Base-by-base conservation (phyloP, 2,113 vertebrate genomes). In the Aptenodytes patagonicus region DNA sequence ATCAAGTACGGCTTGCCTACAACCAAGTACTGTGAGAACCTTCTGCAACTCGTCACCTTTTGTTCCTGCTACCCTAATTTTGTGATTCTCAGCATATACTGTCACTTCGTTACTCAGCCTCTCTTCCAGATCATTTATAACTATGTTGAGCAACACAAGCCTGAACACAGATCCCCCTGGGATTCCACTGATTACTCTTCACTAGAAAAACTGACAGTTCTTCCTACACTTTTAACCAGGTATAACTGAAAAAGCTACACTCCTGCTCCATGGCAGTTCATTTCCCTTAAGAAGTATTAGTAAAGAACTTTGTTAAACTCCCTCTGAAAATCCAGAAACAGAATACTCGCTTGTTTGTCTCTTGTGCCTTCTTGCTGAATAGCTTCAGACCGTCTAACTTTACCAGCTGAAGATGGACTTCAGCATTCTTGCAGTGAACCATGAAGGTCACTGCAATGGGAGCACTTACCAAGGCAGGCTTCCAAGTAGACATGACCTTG, bases 401-500 rank as follows among this genome's bases (percentile, higher is more conserved):
- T 2, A 75, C 60, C 47, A 87, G 57, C 82, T 93, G 75, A 76
- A 83, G 66, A 46, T 76, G 60, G 66, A 81, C 58, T 81, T 52
- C 2, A 73, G 71, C 83, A 66, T 51, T 95, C 66, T 65, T 61
- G 38, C 60, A 60, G 68, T 25, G 66, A 95, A 46, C 87, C 84
- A 36, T 5, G 52, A 91, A 95, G 94, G 91, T 91, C 95, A 91
- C 32, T 29, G 55, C 91, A 91, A 47, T 3, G 9, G 77, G 31
- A 95, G 52, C 65, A 49, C 82, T 93, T 47, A n/a, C 0, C 71
- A 77, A 85, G 78, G 89, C 91, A 93, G 31, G 32, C 60, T 83
- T 93, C 71, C 84, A 85, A 80, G n/a, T 11, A 90, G 70, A 47
- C 75, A 9, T 34, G 78, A 91, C 95, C 95, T 96, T 96, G 85